Conservation (phyloP, 2,797 vertebrate species). For the Tiaroga cobitis region DNA sequence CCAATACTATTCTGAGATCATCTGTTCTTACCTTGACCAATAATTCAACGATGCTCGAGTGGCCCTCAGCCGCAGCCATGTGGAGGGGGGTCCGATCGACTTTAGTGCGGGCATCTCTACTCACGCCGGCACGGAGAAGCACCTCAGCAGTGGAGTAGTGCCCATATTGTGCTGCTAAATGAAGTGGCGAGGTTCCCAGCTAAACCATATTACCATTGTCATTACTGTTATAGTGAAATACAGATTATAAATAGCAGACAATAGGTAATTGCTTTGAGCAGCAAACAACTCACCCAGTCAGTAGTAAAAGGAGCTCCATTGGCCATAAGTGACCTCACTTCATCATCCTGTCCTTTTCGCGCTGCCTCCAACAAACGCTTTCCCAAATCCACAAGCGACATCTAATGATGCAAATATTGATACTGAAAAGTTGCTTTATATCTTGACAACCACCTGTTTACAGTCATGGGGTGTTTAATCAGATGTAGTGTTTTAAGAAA, state of each 20-base stretch:
- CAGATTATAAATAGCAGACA: not conserved
- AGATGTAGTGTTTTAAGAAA: not conserved
- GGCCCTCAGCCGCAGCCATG: slow-evolving; percentile 90
- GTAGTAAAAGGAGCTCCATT: slow-evolving; percentile 93
- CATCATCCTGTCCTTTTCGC: slow-evolving; percentile 89
- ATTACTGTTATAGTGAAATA: not conserved
- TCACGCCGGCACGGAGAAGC: slow-evolving; percentile 89
- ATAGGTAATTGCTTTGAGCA: not conserved
- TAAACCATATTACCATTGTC: slow-evolving; percentile 56
- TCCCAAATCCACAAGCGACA: slow-evolving; percentile 92
- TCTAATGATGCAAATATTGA: slow-evolving; percentile 67
- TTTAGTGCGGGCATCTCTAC: slow-evolving; percentile 92
- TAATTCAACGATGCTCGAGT: slow-evolving; percentile 86
- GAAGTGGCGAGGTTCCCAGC: slow-evolving; percentile 91
- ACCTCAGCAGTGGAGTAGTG: slow-evolving; percentile 92
- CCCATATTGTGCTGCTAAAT: slow-evolving; percentile 90
- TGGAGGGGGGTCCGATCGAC: slow-evolving; percentile 93
- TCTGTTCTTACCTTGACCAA: slow-evolving; percentile 81
- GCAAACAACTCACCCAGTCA: slow-evolving; percentile 83
- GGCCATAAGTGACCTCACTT: slow-evolving; percentile 90
- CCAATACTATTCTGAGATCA: not conserved
- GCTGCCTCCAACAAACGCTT: slow-evolving; percentile 92
- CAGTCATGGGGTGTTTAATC: not conserved
- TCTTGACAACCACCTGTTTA: not conserved
- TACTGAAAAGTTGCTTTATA: not conserved